Percentiles rank a stretch among this genome's conserved stretches.
phyloP scores from a whole-genome alignment of 2,797 vertebrate genomes.

The Tamandua tetradactyla region DNA sequence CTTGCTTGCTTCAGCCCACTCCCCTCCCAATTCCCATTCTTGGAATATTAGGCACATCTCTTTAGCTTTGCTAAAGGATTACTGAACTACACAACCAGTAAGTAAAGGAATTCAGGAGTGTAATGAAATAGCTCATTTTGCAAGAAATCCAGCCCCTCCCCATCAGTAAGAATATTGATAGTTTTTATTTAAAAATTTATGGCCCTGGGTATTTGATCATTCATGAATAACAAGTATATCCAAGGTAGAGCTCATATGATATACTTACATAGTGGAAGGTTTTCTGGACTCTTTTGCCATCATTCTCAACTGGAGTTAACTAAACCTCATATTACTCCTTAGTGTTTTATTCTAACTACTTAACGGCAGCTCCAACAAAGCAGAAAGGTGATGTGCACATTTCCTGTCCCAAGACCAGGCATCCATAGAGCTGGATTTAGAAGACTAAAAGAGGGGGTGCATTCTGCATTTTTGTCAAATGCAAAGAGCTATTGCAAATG shows the following conservation, averaged over 20 bases:
- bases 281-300: not conserved
- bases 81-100: not conserved
- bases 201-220: not conserved
- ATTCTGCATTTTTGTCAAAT: not conserved
- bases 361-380: not conserved
- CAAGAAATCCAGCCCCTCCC: not conserved
- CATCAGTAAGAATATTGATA: not conserved
- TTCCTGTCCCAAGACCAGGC: not conserved
- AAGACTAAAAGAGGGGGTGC: not conserved
- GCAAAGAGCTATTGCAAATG: not conserved
- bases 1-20: not conserved
- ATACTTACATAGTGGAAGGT: not conserved
- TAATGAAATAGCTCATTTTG: not conserved
- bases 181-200: not conserved
- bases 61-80: not conserved
- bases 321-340: not conserved
- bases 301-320: not conserved
- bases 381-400: not conserved
- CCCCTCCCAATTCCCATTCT: not conserved
- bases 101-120: not conserved
- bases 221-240: not conserved
- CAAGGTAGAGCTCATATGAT: not conserved
- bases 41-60: not conserved
- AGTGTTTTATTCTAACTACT: not conserved
- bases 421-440: not conserved